phyloP scores from a whole-genome alignment of 2,113 vertebrate species.

The Zosterops lateralis region DNA sequence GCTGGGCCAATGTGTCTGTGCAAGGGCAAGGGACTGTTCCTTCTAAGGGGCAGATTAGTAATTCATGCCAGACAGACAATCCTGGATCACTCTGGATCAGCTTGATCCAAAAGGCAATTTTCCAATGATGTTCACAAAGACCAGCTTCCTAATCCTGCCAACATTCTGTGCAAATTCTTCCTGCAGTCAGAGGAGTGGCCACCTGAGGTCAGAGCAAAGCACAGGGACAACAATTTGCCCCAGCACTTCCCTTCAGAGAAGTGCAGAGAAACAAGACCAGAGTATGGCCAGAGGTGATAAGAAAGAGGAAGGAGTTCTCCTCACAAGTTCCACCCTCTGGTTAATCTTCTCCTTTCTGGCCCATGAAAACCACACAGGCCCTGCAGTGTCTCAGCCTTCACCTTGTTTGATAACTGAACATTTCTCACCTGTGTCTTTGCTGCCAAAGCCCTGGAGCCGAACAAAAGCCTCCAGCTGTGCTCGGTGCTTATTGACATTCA shows the following conservation, averaged over 20 bases:
- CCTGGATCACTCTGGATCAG: background rate
- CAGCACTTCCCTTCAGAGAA: background rate
- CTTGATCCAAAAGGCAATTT: background rate
- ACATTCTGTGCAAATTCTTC: background rate
- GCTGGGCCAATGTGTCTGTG: background rate
- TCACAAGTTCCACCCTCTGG: background rate
- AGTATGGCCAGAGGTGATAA: background rate
- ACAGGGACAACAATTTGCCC: background rate
- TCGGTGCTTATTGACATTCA: slow-evolving; percentile 90
- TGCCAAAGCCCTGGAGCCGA: slow-evolving; percentile 75
- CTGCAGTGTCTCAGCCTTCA: background rate
- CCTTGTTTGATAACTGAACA: background rate
- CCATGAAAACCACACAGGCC: background rate
- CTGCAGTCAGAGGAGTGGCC: background rate
- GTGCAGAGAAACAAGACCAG: background rate
- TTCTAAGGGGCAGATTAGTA: background rate
- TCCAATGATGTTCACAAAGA: background rate
- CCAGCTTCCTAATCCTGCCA: background rate
- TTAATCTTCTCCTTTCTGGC: background rate
- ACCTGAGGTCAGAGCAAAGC: background rate
- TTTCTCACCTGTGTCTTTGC: slow-evolving; percentile 84
- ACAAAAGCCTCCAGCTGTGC: slow-evolving; percentile 88
- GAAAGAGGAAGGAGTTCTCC: background rate
- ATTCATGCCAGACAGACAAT: background rate
- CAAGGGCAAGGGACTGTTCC: background rate